Evolutionary conservation across 2,888 invertebrate species (phyloP).

Genomic region (Omphaloscelis lunosa): DNA sequence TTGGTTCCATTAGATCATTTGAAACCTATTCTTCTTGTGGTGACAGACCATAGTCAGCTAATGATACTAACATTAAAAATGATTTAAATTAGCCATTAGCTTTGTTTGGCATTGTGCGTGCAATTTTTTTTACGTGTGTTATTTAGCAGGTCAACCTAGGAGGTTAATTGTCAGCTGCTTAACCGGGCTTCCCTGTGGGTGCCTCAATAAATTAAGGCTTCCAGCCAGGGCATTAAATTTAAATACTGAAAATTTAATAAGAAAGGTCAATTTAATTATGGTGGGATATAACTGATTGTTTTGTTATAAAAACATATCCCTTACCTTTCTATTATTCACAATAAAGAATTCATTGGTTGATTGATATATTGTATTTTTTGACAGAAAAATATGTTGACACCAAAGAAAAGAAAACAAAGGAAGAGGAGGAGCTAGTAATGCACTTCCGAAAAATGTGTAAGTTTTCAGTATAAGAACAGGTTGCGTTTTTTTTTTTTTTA

Average conservation of each 20-base stretch:
- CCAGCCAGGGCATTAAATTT: too few relatives aligned
- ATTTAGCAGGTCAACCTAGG: too few relatives aligned
- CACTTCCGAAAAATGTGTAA: slow-evolving; percentile 72
- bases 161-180: too few relatives aligned
- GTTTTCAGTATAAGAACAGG: not conserved
- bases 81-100: not conserved
- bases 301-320: not conserved
- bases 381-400: slow-evolving; percentile 65
- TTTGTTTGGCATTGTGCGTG: too few relatives aligned
- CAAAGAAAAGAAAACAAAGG: slow-evolving; percentile 64
- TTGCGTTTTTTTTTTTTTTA: not conserved
- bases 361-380: not conserved
- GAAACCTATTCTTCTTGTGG: not conserved
- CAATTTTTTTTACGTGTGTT: too few relatives aligned
- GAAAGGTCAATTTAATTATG: not conserved
- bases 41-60: not conserved
- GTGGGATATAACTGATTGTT: not conserved
- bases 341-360: not conserved
- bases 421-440: slow-evolving; percentile 56
- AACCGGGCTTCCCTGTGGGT: too few relatives aligned
- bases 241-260: too few relatives aligned
- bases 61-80: not conserved
- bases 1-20: not conserved
- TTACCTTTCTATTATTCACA: not conserved
- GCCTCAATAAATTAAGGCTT: too few relatives aligned